phyloP scores from a whole-genome alignment of 2,888 invertebrate genomes.

The Thymelicus sylvestris region DNA sequence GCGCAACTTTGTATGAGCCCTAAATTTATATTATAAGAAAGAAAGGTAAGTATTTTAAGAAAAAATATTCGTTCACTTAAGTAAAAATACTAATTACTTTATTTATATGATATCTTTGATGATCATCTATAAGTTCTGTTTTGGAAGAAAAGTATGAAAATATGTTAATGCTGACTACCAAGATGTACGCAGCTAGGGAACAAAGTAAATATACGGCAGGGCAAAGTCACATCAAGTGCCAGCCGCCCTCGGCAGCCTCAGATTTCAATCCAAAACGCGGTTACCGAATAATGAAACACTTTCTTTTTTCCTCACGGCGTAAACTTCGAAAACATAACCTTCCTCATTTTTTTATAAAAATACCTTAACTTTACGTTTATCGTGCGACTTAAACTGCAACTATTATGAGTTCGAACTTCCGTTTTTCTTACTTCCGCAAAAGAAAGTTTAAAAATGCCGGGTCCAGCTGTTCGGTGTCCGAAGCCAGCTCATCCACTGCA shows the following conservation, averaged over 20 bases:
- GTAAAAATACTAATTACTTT: no score
- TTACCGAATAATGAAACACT: slow-evolving; percentile 45
- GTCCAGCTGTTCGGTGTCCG: slow-evolving; percentile 66
- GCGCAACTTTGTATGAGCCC: no score
- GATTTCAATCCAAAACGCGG: slow-evolving; percentile 57
- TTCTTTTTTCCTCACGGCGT: slow-evolving; percentile 40
- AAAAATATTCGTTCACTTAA: no score
- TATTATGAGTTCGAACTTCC: slow-evolving; percentile 27
- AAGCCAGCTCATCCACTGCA: slow-evolving; percentile 63
- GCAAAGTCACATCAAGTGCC: slow-evolving; percentile 42
- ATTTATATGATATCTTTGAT: no score
- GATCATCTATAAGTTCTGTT: no score
- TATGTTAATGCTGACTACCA: no score
- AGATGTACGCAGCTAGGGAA: no score
- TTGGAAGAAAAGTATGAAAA: no score
- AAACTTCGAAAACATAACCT: slow-evolving; percentile 29
- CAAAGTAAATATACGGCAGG: slow-evolving; percentile 31
- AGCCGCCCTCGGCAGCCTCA: slow-evolving; percentile 48
- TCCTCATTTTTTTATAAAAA: not conserved
- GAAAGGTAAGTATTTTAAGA: no score
- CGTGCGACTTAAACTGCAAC: not conserved
- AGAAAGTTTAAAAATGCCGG: slow-evolving; percentile 45
- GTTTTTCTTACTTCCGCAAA: slow-evolving; percentile 26
- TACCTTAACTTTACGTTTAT: not conserved
- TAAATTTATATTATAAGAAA: no score